Percentiles rank a stretch among this genome's conserved stretches.
These are phyloP conservation scores for Drosophila santomea DNA, from an alignment of 1,140 invertebrate genomes.

Conservation along the genomic window DNA sequence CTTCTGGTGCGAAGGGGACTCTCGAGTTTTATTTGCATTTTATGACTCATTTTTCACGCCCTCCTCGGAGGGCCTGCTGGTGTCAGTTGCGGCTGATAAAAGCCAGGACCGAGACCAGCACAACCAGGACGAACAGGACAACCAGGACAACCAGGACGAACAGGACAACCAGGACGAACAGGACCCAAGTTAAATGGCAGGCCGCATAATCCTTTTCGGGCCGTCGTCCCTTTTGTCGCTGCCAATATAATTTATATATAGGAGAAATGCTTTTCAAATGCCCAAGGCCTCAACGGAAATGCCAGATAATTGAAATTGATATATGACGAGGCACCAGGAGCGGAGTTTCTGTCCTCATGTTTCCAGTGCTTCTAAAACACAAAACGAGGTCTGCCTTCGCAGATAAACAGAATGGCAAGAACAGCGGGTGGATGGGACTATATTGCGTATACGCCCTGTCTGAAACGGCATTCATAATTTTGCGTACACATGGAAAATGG, in stretches of 20 bases:
- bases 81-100: conserved; percentile 79
- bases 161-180: conserved; percentile 9
- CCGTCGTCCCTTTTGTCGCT: conserved; percentile 60
- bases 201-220: conserved; percentile 73
- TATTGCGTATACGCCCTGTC: conserved; percentile 69
- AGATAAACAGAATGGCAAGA: conserved; percentile 62
- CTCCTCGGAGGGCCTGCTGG: conserved; percentile 41
- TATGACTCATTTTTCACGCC: conserved; percentile 82
- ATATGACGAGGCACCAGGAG: conserved; percentile 58
- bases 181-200: conserved; percentile 61
- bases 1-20: conserved; percentile 45
- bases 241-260: conserved; percentile 74
- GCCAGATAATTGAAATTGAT: conserved; percentile 80
- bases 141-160: neutral
- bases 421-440: conserved; percentile 30
- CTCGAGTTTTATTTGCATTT: conserved; percentile 81
- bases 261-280: conserved; percentile 51
- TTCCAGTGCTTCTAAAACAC: conserved; percentile 41
- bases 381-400: conserved; percentile 52
- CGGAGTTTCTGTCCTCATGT: conserved; percentile 44
- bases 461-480: conserved; percentile 72
- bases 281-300: conserved; percentile 17
- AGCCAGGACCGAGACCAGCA: conserved; percentile 41
- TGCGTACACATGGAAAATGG: conserved; percentile 65
- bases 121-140: conserved; percentile 2